Base-by-base conservation (phyloP, 2,888 invertebrate genomes). In the Trypoxylon attenuatum region DNA sequence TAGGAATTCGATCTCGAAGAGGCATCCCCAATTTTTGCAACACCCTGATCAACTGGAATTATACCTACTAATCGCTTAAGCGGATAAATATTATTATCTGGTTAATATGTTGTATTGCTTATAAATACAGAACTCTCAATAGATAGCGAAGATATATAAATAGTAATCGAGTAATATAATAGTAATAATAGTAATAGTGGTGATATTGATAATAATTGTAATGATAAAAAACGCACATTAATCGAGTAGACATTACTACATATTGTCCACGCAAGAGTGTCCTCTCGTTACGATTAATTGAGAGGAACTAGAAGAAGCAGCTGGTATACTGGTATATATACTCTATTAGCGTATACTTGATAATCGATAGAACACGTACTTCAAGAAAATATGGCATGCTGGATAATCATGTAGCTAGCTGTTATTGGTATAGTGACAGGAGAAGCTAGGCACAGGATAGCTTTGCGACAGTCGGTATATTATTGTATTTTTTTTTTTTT, bases 361-460 rank as follows among this genome's bases (percentile, higher is more conserved):
- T 65, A 52, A 56, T 60, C 57, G 54, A 21, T 58, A 65, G 62
- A 67, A 72, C 76, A 69, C 65, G 68, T 68, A 49, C 59, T 62
- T 69, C 57, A 63, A 67, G 60, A 76, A 72, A 73, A 73, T 69
- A 77, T 78, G 74, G 79, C 87, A 87, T 87, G 87, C 87, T 80
- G 82, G 83, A 85, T 84, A 80, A 85, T 84, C 80, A 82, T 82
- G 82, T 81, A 84, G 84, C 86, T 86, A 86, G 86, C 86, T 84
- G 85, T 86, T 87, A 87, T 76, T 68, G 71, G 67, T 84, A 84
- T 87, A 87, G 87, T 87, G 87, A 87, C 87, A 87, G 87, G 87
- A 87, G 87, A 87, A 87, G 87, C 85, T 86, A 86, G 86, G 86
- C 85, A 86, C 82, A 87, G 87, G 84, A 83, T 82, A 87, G 86